Conservation (phyloP, 1,140 invertebrate species). For the Neotoxoptera formosana region DNA sequence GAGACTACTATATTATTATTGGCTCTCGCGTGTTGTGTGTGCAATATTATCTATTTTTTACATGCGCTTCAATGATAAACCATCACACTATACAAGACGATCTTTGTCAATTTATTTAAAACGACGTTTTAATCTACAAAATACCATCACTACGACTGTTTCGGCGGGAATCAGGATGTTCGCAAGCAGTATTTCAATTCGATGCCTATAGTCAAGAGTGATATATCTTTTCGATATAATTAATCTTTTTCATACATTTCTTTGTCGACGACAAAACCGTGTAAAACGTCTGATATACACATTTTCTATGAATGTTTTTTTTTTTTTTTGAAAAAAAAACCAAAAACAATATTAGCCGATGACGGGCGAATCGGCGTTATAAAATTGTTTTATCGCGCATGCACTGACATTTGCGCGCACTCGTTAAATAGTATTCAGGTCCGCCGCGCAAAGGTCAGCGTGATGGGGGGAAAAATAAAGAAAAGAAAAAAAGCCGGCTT, state of each 20-base stretch:
- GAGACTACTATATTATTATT: no score
- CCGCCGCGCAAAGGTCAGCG: not conserved
- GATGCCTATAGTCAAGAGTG: no score
- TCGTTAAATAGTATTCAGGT: slow-evolving; percentile 55
- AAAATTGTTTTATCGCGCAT: not conserved
- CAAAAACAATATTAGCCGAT: not conserved
- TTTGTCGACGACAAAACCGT: no score
- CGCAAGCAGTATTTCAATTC: no score
- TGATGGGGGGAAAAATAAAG: not conserved
- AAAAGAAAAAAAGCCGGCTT: not conserved
- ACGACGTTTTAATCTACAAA: not conserved
- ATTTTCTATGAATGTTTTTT: no score
- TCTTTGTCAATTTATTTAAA: not conserved
- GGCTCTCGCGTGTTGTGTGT: no score
- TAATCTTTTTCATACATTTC: no score
- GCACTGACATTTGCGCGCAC: not conserved
- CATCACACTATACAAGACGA: no score
- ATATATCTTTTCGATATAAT: no score
- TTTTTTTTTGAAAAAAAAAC: not conserved
- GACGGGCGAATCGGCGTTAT: not conserved
- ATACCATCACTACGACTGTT: no score
- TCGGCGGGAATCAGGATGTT: no score
- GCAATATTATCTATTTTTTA: not conserved
- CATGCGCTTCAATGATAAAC: not conserved
- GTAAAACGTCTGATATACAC: no score